Base-by-base conservation (phyloP, 2,797 vertebrate genomes). In the Pipistrellus nathusii region DNA sequence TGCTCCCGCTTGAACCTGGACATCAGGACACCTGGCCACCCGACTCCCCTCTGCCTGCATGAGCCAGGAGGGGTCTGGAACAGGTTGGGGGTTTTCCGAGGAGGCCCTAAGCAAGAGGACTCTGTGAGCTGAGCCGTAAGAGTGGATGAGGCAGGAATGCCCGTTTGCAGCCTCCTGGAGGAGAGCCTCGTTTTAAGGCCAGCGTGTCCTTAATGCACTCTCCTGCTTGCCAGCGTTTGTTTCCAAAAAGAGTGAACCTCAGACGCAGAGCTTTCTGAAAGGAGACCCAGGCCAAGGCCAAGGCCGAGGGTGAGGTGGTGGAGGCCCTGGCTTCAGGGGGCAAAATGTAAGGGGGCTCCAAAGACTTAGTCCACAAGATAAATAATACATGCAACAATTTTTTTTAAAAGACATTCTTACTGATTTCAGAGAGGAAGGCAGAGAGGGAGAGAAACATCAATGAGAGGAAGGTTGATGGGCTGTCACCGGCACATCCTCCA, bases 171-270 rank as follows among this genome's bases (percentile, higher is more conserved):
- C 25, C 85, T 94, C 53, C 62, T 2, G 14, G 23, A 0, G 1
- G 38, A 71, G 59, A 53, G 17, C 11, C 59, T 72, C 30, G 8
- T 69, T 41, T 71, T 18, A 27, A 17, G 46, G 77, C 85, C 93
- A 87, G 3, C 25, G 3, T 69, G 93, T 92, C 91, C 94, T 87
- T 62, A 94, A 21, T n/a, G 59, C 53, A 68, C 82, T 11, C 68
- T 15, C 6, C 13, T 1, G 5, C 53, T n/a, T 82, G 91, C 68
- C 95, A 88, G n/a, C 12, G 5, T 13, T 48, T 17, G 53, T 46
- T 87, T 88, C 69, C 73, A 78, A 15, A 72, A 30, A 8, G 20
- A 27, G 3, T 38, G 64, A 86, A 11, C 44, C 17, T 21, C 8
- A 18, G 20, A 23, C 6, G 12, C 32, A 8, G 76, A 17, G 85